These are phyloP conservation scores for Amphipoea lucens DNA, from an alignment of 2,888 invertebrate genomes.

Conservation along the genomic window DNA sequence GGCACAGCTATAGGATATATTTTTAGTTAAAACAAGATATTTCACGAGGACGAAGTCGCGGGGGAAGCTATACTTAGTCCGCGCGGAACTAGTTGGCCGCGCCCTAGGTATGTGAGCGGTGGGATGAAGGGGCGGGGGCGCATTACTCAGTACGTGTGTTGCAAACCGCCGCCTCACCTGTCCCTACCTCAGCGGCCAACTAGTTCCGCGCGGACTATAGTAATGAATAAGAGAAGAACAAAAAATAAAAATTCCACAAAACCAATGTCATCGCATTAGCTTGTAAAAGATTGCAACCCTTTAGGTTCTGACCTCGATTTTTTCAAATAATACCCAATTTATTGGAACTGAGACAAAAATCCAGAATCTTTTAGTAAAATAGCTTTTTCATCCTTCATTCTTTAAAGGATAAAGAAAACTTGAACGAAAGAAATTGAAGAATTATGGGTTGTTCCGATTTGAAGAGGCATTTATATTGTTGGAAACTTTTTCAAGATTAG, in stretches of 20 bases:
- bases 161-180: no score
- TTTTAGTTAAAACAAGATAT: no score
- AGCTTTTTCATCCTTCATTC: constrained; percentile 34
- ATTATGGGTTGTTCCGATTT: constrained; percentile 16
- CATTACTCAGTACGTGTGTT: no score
- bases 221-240: background rate
- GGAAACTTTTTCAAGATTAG: background rate
- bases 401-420: constrained; percentile 35
- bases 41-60: no score
- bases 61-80: no score
- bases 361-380: constrained; percentile 6
- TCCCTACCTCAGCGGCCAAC: no score
- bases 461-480: constrained; percentile 13
- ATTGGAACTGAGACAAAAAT: constrained; percentile 24
- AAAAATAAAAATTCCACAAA: background rate
- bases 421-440: constrained; percentile 14
- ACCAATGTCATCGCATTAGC: background rate
- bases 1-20: no score
- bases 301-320: background rate
- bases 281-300: background rate
- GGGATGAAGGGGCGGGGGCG: no score
- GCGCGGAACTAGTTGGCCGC: no score
- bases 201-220: no score
- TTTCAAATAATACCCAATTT: constrained; percentile 29
- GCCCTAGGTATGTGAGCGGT: no score